phyloP scores from a whole-genome alignment of 2,888 invertebrate species.

The Dynastes grantii region DNA sequence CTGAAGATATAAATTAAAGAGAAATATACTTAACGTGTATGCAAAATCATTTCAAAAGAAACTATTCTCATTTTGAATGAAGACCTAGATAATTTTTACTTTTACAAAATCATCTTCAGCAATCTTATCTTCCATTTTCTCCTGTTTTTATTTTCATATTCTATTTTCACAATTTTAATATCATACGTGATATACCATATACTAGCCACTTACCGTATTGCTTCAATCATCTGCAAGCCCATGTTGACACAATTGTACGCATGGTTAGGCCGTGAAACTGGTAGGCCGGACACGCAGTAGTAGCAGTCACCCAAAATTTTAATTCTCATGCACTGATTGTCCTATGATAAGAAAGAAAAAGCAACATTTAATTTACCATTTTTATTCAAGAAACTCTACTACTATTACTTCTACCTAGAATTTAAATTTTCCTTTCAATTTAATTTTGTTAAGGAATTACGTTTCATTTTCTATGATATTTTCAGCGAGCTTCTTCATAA shows the following conservation, averaged over 20 bases:
- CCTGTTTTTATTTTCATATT: too few species aligned
- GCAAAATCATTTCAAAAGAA: too few species aligned
- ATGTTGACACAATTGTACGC: slow-evolving; percentile 96
- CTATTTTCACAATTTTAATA: too few species aligned
- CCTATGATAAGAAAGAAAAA: slow-evolving; percentile 73
- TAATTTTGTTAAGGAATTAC: not conserved
- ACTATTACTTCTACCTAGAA: not conserved
- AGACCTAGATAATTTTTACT: too few species aligned
- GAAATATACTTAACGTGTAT: too few species aligned
- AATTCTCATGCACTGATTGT: slow-evolving; percentile 95
- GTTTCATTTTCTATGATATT: not conserved
- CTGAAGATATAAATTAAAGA: too few species aligned
- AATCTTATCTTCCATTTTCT: too few species aligned
- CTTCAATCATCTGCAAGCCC: slow-evolving; percentile 97
- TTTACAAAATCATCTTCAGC: too few species aligned
- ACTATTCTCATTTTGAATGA: too few species aligned
- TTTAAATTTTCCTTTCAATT: not conserved
- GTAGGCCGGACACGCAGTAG: slow-evolving; percentile 95
- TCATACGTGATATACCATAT: too few species aligned
- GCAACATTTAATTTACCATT: not conserved
- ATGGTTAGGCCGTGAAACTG: slow-evolving; percentile 93
- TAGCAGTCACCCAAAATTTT: slow-evolving; percentile 98
- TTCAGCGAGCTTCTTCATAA: too few species aligned
- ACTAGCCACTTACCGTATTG: slow-evolving; percentile 81
- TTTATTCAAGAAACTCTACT: too few species aligned